Evolutionary conservation across 2,888 invertebrate species (phyloP), one percentile per base, ranked within the genome.

Genomic region (Caenorhabditis imperialis): DNA sequence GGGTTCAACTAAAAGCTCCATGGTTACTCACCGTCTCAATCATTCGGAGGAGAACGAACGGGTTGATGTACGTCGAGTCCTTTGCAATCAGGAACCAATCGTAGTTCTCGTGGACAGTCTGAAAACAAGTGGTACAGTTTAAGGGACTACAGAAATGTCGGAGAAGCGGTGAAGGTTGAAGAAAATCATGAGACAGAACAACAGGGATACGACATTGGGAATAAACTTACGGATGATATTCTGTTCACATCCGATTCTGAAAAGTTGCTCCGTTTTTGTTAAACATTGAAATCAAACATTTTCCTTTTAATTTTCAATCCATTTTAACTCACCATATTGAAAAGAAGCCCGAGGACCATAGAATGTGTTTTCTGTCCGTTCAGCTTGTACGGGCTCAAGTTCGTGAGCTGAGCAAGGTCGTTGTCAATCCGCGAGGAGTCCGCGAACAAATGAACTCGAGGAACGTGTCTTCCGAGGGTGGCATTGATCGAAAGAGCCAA

Each of bases 11-110:
- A 10, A 18, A 1, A 4, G 3, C n/a, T 20, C 20, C 5, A 20
- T 48, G 25, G 55, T n/a, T n/a, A 45, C 58, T 18, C 12, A 85
- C 75, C 48, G 70, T 72, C 51, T 80, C 77, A 23, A 93, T 92
- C 60, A 94, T 90, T 71, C 93, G 91, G 25, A 91, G 90, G 50
- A 97, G 89, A 58, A 92, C 92, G 47, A 93, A 92, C 0, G 93
- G 93, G 88, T 96, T 93, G 55, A 97, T 91, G 88, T 93, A 97
- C 1, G 93, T 92, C 7, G 91, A 91, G 89, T 97, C 97, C 44
- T 93, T 92, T 48, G 93, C 92, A 53, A 98, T 90, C 88, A 94
- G 93, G 90, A 95, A 96, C 90, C 94, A 97, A 89, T 97, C 95
- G 89, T 93, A 97, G 83, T 93, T 93, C 84, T 95, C 84, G 55